Percentiles rank a stretch among this genome's conserved stretches.
Conservation (phyloP, 2,888 invertebrate species). For the Morpho deidamia region DNA sequence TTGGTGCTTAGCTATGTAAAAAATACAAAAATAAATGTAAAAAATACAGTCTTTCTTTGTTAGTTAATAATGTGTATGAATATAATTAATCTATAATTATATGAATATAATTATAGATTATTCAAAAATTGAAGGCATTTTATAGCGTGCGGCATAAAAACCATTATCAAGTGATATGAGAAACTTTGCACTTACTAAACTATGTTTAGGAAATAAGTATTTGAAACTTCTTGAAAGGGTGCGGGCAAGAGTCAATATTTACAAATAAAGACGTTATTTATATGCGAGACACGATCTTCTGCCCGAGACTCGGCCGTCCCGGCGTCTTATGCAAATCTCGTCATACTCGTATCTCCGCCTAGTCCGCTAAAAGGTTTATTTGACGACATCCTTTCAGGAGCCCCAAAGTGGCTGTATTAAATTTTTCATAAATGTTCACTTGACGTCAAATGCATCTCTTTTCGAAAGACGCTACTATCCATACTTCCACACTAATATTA, state of each 20-base stretch:
- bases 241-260: slow-evolving; percentile 72
- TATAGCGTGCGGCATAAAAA: too few relatives aligned
- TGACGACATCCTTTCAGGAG: slow-evolving; percentile 54
- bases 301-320: slow-evolving; percentile 48
- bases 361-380: slow-evolving; percentile 68
- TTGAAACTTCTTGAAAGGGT: slow-evolving; percentile 52
- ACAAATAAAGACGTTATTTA: slow-evolving; percentile 75
- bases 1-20: too few relatives aligned
- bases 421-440: slow-evolving; percentile 67
- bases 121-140: too few relatives aligned
- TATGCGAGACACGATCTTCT: slow-evolving; percentile 71
- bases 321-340: slow-evolving; percentile 67
- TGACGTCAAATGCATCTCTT: slow-evolving; percentile 41
- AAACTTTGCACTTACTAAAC: slow-evolving; percentile 59
- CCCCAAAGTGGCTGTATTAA: slow-evolving; percentile 59
- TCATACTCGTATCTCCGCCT: slow-evolving; percentile 62
- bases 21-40: too few relatives aligned
- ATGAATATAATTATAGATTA: too few relatives aligned
- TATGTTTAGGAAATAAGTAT: slow-evolving; percentile 66
- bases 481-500: too few relatives aligned
- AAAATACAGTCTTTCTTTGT: too few relatives aligned
- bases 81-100: too few relatives aligned
- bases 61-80: too few relatives aligned
- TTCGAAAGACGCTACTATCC: background rate
- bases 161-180: too few relatives aligned